Percentiles rank a stretch among this genome's conserved stretches.
phyloP scores from a whole-genome alignment of 2,113 vertebrate species.

The Pollimyrus isidori region DNA sequence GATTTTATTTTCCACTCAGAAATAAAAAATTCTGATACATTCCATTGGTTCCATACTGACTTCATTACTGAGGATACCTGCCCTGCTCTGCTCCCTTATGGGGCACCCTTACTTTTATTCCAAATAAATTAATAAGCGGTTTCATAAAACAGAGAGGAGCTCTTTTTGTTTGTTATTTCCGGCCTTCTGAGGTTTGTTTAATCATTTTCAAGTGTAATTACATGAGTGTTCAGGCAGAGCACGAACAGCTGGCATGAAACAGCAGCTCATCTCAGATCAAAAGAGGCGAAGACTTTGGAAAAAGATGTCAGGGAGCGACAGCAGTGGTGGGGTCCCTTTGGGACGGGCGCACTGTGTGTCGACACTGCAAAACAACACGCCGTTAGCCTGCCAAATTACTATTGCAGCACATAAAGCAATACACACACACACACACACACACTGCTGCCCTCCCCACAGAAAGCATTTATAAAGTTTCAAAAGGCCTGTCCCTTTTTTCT shows the following conservation, averaged over 20 bases:
- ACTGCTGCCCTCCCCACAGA: neutral
- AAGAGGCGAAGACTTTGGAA: neutral
- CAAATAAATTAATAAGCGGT: neutral
- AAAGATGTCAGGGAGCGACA: neutral
- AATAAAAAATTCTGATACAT: neutral
- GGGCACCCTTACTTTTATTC: neutral
- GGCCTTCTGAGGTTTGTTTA: neutral
- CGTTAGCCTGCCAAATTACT: neutral
- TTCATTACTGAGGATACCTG: neutral
- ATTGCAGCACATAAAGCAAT: neutral
- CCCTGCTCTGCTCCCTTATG: neutral
- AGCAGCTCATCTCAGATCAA: slow-evolving; percentile 9
- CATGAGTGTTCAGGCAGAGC: neutral
- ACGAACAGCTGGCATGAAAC: neutral
- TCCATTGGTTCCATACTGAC: neutral
- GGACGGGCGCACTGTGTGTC: neutral
- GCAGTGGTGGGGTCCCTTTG: neutral
- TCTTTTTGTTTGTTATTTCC: neutral
- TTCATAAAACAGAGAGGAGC: neutral
- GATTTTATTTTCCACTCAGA: slow-evolving; percentile 9
- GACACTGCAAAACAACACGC: neutral
- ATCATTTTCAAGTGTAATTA: slow-evolving; percentile 13
- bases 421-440: neutral
- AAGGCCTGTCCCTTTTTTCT: neutral
- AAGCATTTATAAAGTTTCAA: neutral